These are phyloP conservation scores for Tenebrosternarchus preto DNA, from an alignment of 2,113 vertebrate species.

Conservation along the genomic window DNA sequence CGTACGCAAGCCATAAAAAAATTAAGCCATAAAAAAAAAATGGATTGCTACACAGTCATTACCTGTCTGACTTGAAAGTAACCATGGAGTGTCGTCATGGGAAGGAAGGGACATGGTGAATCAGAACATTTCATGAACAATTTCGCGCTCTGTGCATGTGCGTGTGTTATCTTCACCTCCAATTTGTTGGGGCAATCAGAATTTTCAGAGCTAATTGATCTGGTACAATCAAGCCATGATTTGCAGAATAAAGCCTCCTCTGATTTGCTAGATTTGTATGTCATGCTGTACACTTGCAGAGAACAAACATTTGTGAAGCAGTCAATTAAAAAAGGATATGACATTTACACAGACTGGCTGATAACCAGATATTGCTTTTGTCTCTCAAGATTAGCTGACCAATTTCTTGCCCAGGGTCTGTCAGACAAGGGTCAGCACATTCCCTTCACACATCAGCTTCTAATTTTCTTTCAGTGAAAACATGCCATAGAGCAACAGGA, in stretches of 20 bases:
- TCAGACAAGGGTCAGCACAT: neutral
- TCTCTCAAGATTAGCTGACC: conserved; percentile 27
- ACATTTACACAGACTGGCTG: conserved; percentile 20
- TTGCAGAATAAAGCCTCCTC: conserved; percentile 15
- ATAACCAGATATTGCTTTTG: conserved; percentile 11
- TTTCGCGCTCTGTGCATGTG: neutral
- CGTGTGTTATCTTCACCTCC: neutral
- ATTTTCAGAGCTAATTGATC: neutral
- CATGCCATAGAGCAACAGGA: conserved; percentile 13
- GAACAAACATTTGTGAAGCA: conserved; percentile 13
- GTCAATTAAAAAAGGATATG: conserved; percentile 30
- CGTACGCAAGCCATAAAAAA: too few relatives aligned
- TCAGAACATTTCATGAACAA: neutral
- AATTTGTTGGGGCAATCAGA: neutral
- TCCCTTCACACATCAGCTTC: neutral
- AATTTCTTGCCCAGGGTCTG: neutral
- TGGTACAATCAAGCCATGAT: neutral
- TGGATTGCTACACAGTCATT: too few relatives aligned
- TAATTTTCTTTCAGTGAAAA: neutral
- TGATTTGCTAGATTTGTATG: conserved; percentile 10
- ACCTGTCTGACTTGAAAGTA: too few relatives aligned
- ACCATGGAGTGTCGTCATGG: neutral
- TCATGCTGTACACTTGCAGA: neutral
- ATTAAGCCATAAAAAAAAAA: too few relatives aligned
- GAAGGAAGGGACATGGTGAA: neutral